Evolutionary conservation across 2,797 vertebrate species (phyloP).

Genomic region (Masticophis lateralis): DNA sequence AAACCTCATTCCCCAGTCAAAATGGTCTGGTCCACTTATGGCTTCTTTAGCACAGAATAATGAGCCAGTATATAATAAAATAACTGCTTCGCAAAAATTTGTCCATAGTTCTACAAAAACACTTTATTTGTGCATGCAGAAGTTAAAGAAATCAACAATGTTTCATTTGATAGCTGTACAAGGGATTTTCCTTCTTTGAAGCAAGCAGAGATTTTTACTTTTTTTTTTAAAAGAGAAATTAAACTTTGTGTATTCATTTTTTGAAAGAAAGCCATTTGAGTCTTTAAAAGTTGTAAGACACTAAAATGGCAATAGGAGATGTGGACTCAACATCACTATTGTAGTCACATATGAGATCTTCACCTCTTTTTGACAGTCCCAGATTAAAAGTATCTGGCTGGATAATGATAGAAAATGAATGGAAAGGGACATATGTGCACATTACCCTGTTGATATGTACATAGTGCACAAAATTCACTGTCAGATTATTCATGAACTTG

Average conservation of each 20-base stretch:
- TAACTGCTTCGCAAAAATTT: not conserved
- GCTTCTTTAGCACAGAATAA: conserved; percentile 12
- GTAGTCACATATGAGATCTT: not conserved
- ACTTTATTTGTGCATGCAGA: not conserved
- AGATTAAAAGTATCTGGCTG: not conserved
- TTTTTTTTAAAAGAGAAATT: not conserved
- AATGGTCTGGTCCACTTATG: not conserved
- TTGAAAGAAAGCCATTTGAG: not conserved
- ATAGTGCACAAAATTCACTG: not conserved
- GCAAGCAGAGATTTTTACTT: not conserved
- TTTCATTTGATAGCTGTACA: not conserved
- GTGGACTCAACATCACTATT: not conserved
- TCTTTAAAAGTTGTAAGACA: rapidly evolving
- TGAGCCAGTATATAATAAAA: conserved; percentile 15
- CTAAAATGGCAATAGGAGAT: not conserved
- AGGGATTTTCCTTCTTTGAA: conserved; percentile 11
- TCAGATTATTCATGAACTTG: no score
- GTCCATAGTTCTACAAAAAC: not conserved
- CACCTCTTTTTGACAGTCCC: not conserved
- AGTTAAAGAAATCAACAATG: conserved; percentile 5
- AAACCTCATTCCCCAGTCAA: not conserved
- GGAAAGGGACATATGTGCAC: not conserved
- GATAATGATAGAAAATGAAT: not conserved
- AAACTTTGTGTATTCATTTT: not conserved
- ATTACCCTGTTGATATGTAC: not conserved